Percentiles rank a stretch among this genome's conserved stretches.
Conservation (phyloP, 53 echinoderm and acorn worm genomes). For the Luidia sarsii region DNA sequence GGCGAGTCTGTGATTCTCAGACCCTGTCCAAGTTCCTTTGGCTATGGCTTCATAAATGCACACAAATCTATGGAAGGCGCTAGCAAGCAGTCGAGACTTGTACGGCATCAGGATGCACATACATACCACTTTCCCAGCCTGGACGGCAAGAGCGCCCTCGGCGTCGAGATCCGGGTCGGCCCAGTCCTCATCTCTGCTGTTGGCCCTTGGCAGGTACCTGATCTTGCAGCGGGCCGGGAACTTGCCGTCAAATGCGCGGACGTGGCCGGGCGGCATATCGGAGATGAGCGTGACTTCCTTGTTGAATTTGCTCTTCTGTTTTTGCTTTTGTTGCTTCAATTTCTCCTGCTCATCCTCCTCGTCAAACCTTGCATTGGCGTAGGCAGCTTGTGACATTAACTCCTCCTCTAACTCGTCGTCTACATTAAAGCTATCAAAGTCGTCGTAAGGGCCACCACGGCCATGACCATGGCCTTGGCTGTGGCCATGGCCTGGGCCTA, state of each 20-base stretch:
- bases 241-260: constrained; percentile 89
- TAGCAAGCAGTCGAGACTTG: no score
- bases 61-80: no score
- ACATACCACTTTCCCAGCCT: constrained; percentile 88
- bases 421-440: constrained; percentile 64
- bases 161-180: constrained; percentile 87
- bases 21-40: no score
- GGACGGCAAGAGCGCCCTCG: constrained; percentile 87
- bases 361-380: constrained; percentile 65
- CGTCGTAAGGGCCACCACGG: constrained; percentile 57
- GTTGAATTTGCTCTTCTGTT: constrained; percentile 74
- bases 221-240: constrained; percentile 89
- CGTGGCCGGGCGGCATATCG: constrained; percentile 88
- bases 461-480: constrained; percentile 33
- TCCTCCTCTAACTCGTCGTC: constrained; percentile 76
- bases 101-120: no score
- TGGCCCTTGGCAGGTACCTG: constrained; percentile 92
- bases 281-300: constrained; percentile 59
- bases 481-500: constrained; percentile 36
- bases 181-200: constrained; percentile 87
- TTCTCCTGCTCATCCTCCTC: constrained; percentile 71
- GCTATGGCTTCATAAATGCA: no score
- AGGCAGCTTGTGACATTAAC: constrained; percentile 57
- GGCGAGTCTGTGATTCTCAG: no score
- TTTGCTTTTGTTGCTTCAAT: constrained; percentile 72